Evolutionary conservation across 2,888 invertebrate species (phyloP).

Genomic region (Lepeophtheirus nordmannii): DNA sequence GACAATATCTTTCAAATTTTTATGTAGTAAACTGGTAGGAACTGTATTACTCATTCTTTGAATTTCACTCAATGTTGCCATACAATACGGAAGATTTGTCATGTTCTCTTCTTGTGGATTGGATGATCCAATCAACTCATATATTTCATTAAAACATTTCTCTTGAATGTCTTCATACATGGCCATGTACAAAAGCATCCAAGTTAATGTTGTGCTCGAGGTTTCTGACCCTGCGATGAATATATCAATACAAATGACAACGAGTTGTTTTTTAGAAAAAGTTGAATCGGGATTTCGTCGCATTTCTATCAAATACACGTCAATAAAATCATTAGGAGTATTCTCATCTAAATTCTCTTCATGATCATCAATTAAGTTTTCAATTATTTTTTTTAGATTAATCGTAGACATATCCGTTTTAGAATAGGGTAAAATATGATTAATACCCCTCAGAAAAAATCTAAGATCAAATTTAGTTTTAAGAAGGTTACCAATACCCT

Average conservation of each 20-base stretch:
- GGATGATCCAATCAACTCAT: background rate
- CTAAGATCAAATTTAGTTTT: background rate
- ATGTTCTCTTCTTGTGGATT: background rate
- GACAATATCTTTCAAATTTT: background rate
- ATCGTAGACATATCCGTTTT: background rate
- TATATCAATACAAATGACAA: conserved; percentile 5
- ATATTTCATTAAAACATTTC: conserved; percentile 5
- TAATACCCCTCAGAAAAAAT: background rate
- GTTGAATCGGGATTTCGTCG: background rate
- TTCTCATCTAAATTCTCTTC: background rate
- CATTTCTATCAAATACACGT: conserved; percentile 17
- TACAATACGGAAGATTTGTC: background rate
- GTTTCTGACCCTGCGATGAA: conserved; percentile 14
- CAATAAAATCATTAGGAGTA: conserved; percentile 13
- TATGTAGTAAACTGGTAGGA: background rate
- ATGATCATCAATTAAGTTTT: conserved; percentile 2
- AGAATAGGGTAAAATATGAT: background rate
- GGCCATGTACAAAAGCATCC: conserved; percentile 5
- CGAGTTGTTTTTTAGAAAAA: conserved; percentile 11
- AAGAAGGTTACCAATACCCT: background rate
- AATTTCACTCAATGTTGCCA: background rate
- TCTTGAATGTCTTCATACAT: conserved; percentile 6
- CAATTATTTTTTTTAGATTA: conserved; percentile 3
- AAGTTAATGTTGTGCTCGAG: conserved; percentile 7
- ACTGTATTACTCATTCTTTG: background rate